Percentiles rank a stretch among this genome's conserved stretches.
Evolutionary conservation across 2,113 vertebrate genomes (phyloP).

Genomic region (Ptychochromis oligacanthus): DNA sequence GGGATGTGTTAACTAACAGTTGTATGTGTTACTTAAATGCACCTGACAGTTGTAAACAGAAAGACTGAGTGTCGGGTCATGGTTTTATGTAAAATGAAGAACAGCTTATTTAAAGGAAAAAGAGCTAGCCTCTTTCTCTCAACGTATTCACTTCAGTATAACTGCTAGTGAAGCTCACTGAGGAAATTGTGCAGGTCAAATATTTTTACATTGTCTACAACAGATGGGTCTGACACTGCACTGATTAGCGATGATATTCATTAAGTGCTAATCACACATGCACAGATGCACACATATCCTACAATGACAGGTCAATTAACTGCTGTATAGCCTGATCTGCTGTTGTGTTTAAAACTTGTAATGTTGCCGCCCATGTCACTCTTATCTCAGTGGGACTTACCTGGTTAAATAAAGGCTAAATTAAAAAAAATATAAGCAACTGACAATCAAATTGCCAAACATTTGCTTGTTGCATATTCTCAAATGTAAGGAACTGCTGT

Average conservation of each 20-base stretch:
- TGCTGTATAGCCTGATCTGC: neutral
- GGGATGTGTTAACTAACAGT: neutral
- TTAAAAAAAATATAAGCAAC: fast-evolving
- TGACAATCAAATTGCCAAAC: neutral
- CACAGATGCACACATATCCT: neutral
- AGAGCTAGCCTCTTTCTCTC: neutral
- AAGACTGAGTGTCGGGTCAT: neutral
- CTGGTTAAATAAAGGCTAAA: neutral
- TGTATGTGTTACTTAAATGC: neutral
- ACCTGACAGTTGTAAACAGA: neutral
- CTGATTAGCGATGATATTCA: slow-evolving; percentile 50
- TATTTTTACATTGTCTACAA: too few relatives aligned
- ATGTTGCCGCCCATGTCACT: neutral
- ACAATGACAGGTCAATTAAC: neutral
- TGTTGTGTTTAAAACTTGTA: neutral
- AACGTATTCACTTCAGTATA: neutral
- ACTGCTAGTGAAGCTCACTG: neutral
- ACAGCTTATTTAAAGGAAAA: neutral
- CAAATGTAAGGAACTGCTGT: neutral
- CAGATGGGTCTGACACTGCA: slow-evolving; percentile 49
- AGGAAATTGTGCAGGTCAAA: too few relatives aligned
- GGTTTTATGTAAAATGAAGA: neutral
- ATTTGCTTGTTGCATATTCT: neutral
- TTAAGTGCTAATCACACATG: neutral
- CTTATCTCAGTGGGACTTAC: neutral